phyloP scores from a whole-genome alignment of 2,113 vertebrate genomes.

The Alligator sinensis region DNA sequence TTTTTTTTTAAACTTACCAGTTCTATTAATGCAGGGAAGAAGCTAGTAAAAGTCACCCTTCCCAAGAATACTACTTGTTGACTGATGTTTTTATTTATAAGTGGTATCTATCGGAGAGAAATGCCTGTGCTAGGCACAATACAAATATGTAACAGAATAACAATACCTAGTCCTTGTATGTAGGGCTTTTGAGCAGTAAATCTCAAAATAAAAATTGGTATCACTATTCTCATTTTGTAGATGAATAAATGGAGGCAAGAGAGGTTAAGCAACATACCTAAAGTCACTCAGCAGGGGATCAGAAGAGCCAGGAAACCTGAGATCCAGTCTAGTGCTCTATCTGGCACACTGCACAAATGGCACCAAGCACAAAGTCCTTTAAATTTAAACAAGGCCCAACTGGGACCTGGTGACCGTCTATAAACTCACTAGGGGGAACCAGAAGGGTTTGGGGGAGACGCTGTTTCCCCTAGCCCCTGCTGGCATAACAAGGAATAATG shows the following conservation, averaged over 20 bases:
- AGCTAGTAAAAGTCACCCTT: not conserved
- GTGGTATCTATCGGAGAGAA: not conserved
- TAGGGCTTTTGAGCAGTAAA: too few species aligned
- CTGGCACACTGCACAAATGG: not conserved
- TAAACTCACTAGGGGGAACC: too few species aligned
- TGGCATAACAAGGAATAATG: too few species aligned
- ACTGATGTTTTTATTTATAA: not conserved
- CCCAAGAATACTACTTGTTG: not conserved
- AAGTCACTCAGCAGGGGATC: not conserved
- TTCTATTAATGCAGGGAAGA: not conserved
- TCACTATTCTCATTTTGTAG: not conserved
- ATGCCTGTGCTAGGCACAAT: not conserved
- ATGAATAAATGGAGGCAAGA: conserved; percentile 2
- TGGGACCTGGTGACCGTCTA: too few species aligned
- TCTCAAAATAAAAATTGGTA: not conserved
- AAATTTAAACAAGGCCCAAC: not conserved
- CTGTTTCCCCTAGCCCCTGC: too few species aligned
- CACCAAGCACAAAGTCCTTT: not conserved
- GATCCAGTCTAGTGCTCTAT: not conserved
- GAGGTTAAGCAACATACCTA: not conserved
- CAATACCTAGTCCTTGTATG: too few species aligned
- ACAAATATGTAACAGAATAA: not conserved
- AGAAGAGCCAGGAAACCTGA: not conserved
- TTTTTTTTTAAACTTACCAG: not conserved
- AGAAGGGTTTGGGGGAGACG: too few species aligned